Conservation (phyloP, 2,888 invertebrate genomes). For the Drosophila anceps region DNA sequence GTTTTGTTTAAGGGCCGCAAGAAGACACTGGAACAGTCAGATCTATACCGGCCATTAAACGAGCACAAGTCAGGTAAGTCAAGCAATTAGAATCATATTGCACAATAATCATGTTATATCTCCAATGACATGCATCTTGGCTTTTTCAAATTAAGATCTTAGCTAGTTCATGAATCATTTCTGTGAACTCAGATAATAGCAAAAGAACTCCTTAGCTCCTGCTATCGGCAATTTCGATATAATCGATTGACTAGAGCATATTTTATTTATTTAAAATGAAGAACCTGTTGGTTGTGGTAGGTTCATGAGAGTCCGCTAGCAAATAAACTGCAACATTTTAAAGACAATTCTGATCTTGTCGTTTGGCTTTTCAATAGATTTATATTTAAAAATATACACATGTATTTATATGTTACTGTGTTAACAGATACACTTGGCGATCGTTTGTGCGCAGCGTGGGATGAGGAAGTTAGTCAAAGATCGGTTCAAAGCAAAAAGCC, state of each 20-base stretch:
- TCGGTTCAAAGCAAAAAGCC: conserved; percentile 43
- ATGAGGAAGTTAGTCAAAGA: conserved; percentile 43
- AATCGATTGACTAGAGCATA: background rate
- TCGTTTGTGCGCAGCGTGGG: conserved; percentile 54
- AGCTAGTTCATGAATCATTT: background rate
- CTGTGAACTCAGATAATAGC: background rate
- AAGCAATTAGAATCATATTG: background rate
- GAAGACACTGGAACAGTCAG: conserved; percentile 90
- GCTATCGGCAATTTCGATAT: conserved; percentile 8
- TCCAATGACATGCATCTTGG: background rate
- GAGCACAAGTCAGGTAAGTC: conserved; percentile 88
- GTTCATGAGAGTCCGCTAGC: no score
- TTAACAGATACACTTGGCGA: conserved; percentile 48
- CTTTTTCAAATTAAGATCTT: background rate
- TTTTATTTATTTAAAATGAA: background rate
- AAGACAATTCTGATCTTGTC: background rate
- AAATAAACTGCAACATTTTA: no score
- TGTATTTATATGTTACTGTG: background rate
- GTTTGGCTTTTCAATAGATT: no score
- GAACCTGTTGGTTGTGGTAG: no score
- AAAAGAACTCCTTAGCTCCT: background rate
- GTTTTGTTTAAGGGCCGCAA: conserved; percentile 91
- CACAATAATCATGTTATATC: background rate
- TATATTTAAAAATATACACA: no score
- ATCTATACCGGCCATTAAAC: conserved; percentile 90